phyloP scores from a whole-genome alignment of 2,797 vertebrate genomes.

The Tragopan temminckii region DNA sequence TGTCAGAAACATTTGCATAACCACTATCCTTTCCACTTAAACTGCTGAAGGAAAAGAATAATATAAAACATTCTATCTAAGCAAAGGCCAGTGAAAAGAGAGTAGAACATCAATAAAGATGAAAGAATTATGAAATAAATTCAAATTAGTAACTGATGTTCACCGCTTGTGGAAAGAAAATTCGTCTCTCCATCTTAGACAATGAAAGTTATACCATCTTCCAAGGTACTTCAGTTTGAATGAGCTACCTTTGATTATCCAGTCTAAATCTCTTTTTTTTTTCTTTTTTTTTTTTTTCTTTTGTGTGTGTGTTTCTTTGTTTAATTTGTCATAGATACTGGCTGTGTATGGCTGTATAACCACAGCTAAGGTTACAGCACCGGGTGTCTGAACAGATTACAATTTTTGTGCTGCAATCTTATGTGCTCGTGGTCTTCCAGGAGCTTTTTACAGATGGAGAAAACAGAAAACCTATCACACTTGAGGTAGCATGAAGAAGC shows the following conservation, averaged over 20 bases:
- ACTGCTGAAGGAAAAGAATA: background rate
- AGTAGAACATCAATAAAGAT: background rate
- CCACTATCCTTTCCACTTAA: background rate
- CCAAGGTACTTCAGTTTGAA: background rate
- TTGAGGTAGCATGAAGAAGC: background rate
- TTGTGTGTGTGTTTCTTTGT: background rate
- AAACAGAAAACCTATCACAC: background rate
- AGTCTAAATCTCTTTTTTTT: background rate
- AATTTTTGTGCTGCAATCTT: background rate
- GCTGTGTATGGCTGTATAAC: background rate
- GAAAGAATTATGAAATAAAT: background rate
- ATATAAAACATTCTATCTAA: background rate
- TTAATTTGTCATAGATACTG: background rate
- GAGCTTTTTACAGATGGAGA: background rate
- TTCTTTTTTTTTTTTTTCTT: background rate
- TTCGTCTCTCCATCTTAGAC: background rate
- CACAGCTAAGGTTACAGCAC: rapidly evolving
- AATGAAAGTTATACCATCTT: background rate
- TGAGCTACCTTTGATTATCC: background rate
- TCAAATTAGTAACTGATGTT: background rate
- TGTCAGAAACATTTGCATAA: background rate
- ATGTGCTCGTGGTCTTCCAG: background rate
- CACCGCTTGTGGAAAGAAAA: background rate
- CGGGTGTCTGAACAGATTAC: background rate
- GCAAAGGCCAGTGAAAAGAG: background rate